Conservation (phyloP, 2,113 vertebrate genomes). For the Antechinus stuartii region DNA sequence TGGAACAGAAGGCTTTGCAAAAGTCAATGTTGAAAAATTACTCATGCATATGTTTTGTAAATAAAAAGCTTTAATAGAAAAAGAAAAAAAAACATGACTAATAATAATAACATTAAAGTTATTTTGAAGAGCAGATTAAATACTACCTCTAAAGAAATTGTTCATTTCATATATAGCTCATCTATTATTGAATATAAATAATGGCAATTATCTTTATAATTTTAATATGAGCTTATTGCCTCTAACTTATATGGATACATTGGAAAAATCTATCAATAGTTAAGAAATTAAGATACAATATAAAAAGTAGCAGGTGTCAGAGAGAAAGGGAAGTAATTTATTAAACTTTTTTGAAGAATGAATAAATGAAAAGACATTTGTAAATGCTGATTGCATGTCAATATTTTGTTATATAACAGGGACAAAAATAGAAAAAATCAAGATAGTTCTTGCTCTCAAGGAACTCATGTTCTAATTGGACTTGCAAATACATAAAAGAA, state of each 20-base stretch:
- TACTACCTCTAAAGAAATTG: neutral
- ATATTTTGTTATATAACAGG: neutral
- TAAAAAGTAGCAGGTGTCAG: conserved; percentile 31
- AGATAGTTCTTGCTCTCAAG: neutral
- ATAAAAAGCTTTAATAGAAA: no score
- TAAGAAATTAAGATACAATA: conserved; percentile 59
- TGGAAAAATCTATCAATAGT: conserved; percentile 56
- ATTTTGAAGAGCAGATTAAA: neutral
- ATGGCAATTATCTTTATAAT: conserved; percentile 60
- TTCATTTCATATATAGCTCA: neutral
- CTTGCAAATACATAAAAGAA: no score
- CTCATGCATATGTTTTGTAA: no score
- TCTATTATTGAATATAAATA: conserved; percentile 38
- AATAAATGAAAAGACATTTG: neutral
- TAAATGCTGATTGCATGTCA: neutral
- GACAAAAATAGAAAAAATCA: neutral
- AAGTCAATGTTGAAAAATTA: no score
- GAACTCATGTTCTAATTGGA: neutral
- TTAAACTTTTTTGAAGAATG: conserved; percentile 47
- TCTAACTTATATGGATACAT: conserved; percentile 51
- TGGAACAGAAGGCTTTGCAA: no score
- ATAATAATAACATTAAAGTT: neutral
- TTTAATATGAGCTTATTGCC: conserved; percentile 35
- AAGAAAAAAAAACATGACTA: neutral
- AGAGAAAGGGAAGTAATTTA: conserved; percentile 32